Conservation (phyloP, 2,797 vertebrate genomes). For the Prionace glauca region DNA sequence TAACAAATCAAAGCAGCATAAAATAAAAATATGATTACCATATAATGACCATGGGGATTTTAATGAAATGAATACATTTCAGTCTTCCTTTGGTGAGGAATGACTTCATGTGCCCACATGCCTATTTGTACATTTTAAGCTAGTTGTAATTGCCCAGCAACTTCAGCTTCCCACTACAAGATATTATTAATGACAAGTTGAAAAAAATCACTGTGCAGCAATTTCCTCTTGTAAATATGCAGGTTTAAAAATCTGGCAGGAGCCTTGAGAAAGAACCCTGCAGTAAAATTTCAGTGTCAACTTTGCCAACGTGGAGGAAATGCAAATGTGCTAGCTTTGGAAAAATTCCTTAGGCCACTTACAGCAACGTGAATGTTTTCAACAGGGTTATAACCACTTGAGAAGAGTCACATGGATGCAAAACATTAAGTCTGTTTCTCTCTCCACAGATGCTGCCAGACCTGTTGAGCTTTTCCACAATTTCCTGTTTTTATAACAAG, state of each 20-base stretch:
- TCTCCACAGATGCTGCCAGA: too few relatives aligned
- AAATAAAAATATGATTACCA: conserved; percentile 1
- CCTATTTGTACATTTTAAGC: neutral
- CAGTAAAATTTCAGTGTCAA: neutral
- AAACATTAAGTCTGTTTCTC: too few relatives aligned
- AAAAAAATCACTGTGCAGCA: conserved; percentile 6
- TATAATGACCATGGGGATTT: neutral
- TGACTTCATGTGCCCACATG: neutral
- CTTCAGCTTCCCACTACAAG: neutral
- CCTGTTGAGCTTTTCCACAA: too few relatives aligned
- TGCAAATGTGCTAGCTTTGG: neutral
- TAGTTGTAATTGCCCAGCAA: neutral
- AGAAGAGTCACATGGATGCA: too few relatives aligned
- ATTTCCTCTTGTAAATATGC: neutral
- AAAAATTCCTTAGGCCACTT: neutral
- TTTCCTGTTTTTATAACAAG: too few relatives aligned
- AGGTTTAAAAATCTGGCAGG: neutral
- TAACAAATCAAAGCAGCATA: neutral
- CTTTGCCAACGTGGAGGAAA: neutral
- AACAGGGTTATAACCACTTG: neutral
- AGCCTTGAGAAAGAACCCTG: neutral
- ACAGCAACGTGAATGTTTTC: neutral
- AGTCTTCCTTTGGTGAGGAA: neutral
- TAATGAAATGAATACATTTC: neutral
- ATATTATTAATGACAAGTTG: neutral